These are phyloP conservation scores for Keiferia lycopersicella DNA, from an alignment of 2,888 invertebrate species.

Conservation along the genomic window DNA sequence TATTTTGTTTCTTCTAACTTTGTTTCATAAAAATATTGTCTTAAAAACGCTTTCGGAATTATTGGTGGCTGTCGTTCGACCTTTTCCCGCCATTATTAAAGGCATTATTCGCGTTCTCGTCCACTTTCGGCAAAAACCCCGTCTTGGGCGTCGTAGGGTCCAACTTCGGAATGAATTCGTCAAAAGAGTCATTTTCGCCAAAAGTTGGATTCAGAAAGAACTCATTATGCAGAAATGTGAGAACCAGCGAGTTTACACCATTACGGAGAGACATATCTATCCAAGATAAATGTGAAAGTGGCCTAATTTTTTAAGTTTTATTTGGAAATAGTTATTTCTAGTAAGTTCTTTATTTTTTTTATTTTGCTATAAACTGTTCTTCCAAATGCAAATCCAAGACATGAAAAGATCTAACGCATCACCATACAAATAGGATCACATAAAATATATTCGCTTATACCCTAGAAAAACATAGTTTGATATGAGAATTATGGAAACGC, in stretches of 20 bases:
- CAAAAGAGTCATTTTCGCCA: constrained; percentile 43
- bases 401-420: not conserved
- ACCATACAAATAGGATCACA: constrained; percentile 11
- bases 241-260: constrained; percentile 2
- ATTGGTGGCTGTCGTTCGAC: constrained; percentile 33
- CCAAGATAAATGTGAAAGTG: not conserved
- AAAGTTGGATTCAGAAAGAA: constrained; percentile 39
- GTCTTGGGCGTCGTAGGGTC: constrained; percentile 38
- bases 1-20: constrained; percentile 23
- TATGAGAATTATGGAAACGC: constrained; percentile 21
- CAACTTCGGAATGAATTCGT: constrained; percentile 48
- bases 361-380: not conserved
- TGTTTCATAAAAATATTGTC: constrained; percentile 21
- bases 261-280: constrained; percentile 26
- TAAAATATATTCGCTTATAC: constrained; percentile 18
- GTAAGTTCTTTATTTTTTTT: too few relatives aligned
- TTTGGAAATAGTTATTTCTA: too few relatives aligned
- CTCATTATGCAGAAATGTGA: constrained; percentile 40
- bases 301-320: not conserved
- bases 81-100: constrained; percentile 38
- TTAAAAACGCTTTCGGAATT: constrained; percentile 21
- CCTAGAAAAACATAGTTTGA: not conserved
- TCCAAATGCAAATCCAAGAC: constrained; percentile 5
- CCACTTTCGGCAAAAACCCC: constrained; percentile 38
- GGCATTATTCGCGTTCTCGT: constrained; percentile 37